phyloP scores from a whole-genome alignment of 2,113 vertebrate genomes.

The Otolemur garnettii region DNA sequence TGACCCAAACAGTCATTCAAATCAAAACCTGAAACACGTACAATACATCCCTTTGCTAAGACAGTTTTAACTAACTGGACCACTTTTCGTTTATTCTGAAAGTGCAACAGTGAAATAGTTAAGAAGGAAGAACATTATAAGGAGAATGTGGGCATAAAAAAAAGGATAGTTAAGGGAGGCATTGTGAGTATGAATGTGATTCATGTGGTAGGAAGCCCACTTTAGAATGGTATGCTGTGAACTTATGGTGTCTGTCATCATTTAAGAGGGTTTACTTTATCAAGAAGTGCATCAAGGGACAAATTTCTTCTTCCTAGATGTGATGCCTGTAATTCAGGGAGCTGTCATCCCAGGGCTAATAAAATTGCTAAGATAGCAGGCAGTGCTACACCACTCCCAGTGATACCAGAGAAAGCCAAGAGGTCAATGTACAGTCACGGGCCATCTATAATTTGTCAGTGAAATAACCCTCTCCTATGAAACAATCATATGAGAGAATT shows the following conservation, averaged over 20 bases:
- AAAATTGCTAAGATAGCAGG: neutral
- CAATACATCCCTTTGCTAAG: neutral
- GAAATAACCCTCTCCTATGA: neutral
- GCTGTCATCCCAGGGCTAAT: neutral
- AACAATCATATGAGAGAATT: neutral
- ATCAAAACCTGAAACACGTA: neutral
- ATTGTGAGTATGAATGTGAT: neutral
- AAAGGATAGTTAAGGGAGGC: neutral
- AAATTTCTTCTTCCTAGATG: neutral
- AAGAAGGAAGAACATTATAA: neutral
- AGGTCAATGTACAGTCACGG: neutral
- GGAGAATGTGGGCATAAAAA: neutral
- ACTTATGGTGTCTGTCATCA: no score
- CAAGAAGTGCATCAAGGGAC: neutral
- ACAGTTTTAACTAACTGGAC: neutral
- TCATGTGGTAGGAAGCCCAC: neutral
- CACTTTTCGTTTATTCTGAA: neutral
- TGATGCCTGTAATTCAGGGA: neutral
- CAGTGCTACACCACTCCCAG: neutral
- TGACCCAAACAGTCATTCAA: neutral
- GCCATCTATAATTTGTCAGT: neutral
- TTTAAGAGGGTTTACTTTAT: neutral
- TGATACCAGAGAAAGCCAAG: neutral
- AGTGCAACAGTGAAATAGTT: neutral
- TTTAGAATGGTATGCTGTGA: neutral